phyloP scores from a whole-genome alignment of 2,113 vertebrate genomes.

The Calyptommatus sinebrachiatus region DNA sequence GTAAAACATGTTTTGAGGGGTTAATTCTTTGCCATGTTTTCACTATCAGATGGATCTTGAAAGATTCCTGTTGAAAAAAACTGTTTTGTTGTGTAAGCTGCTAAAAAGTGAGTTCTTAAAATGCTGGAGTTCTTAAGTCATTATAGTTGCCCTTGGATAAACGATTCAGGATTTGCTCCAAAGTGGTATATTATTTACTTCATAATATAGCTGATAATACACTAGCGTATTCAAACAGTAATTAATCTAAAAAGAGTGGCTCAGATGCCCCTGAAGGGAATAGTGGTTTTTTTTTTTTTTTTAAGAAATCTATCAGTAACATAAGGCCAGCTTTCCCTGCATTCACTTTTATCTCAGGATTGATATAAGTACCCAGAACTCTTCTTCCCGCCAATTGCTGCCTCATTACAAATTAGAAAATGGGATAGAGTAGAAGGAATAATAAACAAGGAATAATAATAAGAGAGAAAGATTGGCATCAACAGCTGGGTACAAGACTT shows the following conservation, averaged over 20 bases:
- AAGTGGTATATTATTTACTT: constrained; percentile 59
- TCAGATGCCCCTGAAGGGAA: constrained; percentile 27
- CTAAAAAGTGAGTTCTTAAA: constrained; percentile 53
- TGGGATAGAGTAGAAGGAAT: not conserved
- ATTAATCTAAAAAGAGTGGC: constrained; percentile 16
- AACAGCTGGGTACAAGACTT: not conserved
- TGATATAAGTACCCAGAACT: not conserved
- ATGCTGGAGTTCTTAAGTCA: constrained; percentile 53
- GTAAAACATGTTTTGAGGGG: constrained; percentile 54
- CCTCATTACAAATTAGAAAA: not conserved
- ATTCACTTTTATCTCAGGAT: not conserved
- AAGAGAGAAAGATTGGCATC: not conserved
- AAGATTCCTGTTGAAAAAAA: constrained; percentile 50
- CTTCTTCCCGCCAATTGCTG: not conserved
- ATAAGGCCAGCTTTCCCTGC: constrained; percentile 27
- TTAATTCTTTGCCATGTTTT: constrained; percentile 48
- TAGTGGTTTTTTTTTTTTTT: not conserved
- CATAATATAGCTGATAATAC: constrained; percentile 52
- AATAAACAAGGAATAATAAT: not conserved
- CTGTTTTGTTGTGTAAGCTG: constrained; percentile 18
- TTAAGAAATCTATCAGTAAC: constrained; percentile 6
- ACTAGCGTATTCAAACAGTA: constrained; percentile 43
- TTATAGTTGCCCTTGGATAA: constrained; percentile 62
- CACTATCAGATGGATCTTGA: constrained; percentile 37
- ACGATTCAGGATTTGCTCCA: constrained; percentile 52